Conservation (phyloP, 2,797 vertebrate species). For the Dendrocincla fuliginosa region DNA sequence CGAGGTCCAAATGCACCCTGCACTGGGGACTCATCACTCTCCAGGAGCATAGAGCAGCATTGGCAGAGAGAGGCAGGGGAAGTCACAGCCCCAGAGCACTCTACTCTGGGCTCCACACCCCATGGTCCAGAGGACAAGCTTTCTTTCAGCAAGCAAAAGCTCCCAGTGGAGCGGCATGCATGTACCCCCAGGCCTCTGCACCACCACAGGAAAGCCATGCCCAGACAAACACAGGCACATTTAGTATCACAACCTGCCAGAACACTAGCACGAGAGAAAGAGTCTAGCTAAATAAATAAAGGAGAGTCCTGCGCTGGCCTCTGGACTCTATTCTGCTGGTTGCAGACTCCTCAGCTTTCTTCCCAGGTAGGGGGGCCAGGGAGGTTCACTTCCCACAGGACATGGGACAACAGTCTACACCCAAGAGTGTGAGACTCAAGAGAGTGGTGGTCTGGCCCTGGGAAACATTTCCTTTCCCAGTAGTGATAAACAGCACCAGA, state of each 20-base stretch:
- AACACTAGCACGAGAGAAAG: neutral
- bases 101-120: neutral
- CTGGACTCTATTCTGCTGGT: neutral
- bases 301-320: conserved; percentile 1
- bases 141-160: conserved; percentile 1
- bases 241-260: neutral
- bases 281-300: conserved; percentile 43
- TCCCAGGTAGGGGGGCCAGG: neutral
- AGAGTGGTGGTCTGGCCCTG: neutral
- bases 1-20: neutral
- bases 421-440: neutral
- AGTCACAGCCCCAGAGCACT: neutral
- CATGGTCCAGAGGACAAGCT: neutral
- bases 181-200: neutral
- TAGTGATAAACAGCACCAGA: neutral
- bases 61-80: neutral
- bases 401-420: neutral
- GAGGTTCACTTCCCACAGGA: neutral
- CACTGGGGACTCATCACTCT: neutral
- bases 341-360: neutral
- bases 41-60: neutral
- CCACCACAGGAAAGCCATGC: neutral
- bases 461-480: neutral
- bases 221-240: conserved; percentile 14
- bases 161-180: neutral